Evolutionary conservation across 2,888 invertebrate species (phyloP), one percentile per base, ranked within the genome.

Genomic region (Anoplius nigerrimus): DNA sequence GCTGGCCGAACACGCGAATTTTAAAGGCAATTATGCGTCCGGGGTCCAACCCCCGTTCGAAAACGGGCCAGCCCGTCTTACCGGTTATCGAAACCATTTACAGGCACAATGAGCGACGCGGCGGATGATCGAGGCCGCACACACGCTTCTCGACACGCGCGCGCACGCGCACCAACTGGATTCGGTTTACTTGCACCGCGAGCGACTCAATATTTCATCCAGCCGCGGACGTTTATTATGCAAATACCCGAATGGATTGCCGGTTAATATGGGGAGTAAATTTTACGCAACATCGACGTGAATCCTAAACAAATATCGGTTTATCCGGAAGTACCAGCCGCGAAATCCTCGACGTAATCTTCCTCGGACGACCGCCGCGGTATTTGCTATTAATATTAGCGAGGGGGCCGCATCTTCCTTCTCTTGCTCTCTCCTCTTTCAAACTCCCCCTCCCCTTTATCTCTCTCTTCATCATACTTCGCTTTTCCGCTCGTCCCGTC

Each of bases 371-470:
- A 61, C 46, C 64, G 45, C 56, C 59, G 43, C 34, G 65, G 66
- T 76, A 71, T 78, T 78, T 78, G 65, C 57, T 21, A 55, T 75
- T 75, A 75, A 75, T 73, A 73, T 77, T 75, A 75, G 65, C 65
- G 18, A 21, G 59, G n/a, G n/a, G n/a, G n/a, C n/a, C 48, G 16
- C 43, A 48, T 46, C 64, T 65, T 48, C 16, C 48, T n/a, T 16
- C 53, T 4, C 34, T 16, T 34, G n/a, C 27, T n/a, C 34, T 18
- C 57, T 61, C 58, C 60, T 53, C 58, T 68, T 66, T 34, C 13
- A 21, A 21, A 48, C 52, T 55, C 3, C 34, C 69, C 72, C 64
- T n/a, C n/a, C n/a, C n/a, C n/a, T n/a, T n/a, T n/a, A n/a, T n/a
- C n/a, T n/a, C n/a, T n/a, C n/a, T n/a, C n/a, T n/a, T n/a, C n/a